Evolutionary conservation across 1,140 invertebrate genomes (phyloP).

Genomic region (Leptonema lineaticorne): DNA sequence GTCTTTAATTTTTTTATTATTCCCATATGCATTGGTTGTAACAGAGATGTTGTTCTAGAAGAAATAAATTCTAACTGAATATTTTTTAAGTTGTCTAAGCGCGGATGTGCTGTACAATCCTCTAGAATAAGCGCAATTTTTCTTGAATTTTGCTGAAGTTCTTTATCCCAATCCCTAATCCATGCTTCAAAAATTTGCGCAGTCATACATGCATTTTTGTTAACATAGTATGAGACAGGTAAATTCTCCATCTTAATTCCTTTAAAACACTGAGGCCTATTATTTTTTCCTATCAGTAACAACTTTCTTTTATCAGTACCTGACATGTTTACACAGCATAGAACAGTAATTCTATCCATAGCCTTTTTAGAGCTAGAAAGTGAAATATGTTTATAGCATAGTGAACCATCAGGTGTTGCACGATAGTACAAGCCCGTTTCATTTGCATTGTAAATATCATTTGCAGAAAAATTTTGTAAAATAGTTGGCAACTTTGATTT

Average conservation of each 20-base stretch:
- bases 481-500: neutral
- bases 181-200: conserved; percentile 29
- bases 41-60: conserved; percentile 35
- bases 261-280: conserved; percentile 19
- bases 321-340: conserved; percentile 1
- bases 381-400: neutral
- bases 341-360: neutral
- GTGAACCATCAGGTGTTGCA: neutral
- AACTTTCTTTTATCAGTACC: neutral
- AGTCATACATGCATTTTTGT: conserved; percentile 37
- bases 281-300: conserved; percentile 4
- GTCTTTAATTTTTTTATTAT: conserved; percentile 38
- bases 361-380: neutral
- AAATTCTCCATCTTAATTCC: conserved; percentile 18
- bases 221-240: conserved; percentile 34
- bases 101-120: conserved; percentile 37
- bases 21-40: conserved; percentile 41
- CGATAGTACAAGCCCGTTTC: neutral
- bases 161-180: conserved; percentile 32
- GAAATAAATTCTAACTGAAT: conserved; percentile 40
- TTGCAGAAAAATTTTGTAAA: neutral
- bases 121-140: conserved; percentile 37
- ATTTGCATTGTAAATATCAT: neutral
- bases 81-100: conserved; percentile 29
- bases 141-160: conserved; percentile 25